Evolutionary conservation across 2,888 invertebrate genomes (phyloP).

Genomic region (Boloria euphrosyne): DNA sequence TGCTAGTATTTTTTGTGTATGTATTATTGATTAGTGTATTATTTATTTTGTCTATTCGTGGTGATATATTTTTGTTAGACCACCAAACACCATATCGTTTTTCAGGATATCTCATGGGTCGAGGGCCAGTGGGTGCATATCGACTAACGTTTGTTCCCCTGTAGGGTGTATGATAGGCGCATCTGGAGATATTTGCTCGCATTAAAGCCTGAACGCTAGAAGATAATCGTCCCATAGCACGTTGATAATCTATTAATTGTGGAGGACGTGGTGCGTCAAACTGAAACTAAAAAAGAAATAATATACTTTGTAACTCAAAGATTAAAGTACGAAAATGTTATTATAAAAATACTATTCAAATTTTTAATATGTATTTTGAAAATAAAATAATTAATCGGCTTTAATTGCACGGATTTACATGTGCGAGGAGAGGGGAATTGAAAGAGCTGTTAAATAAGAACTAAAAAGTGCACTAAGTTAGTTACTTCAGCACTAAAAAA

Average conservation of each 20-base stretch:
- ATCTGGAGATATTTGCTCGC: slow-evolving; percentile 63
- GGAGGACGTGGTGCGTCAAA: slow-evolving; percentile 69
- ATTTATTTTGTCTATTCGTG: slow-evolving; percentile 53
- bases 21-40: slow-evolving; percentile 36
- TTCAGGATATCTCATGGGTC: slow-evolving; percentile 63
- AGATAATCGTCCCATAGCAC: slow-evolving; percentile 65
- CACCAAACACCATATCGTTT: slow-evolving; percentile 67
- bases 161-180: slow-evolving; percentile 67
- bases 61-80: slow-evolving; percentile 64
- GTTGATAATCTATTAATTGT: slow-evolving; percentile 63
- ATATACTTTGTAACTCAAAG: background rate
- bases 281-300: slow-evolving; percentile 56
- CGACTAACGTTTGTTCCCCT: slow-evolving; percentile 72
- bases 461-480: no score
- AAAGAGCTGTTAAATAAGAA: no score
- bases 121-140: slow-evolving; percentile 68
- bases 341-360: no score
- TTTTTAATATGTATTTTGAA: no score
- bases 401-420: no score
- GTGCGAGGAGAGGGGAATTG: no score
- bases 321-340: background rate
- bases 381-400: no score
- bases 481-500: no score
- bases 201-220: slow-evolving; percentile 70
- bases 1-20: slow-evolving; percentile 40